Conservation (phyloP, 2,888 invertebrate species). For the Theodoxus fluviatilis region DNA sequence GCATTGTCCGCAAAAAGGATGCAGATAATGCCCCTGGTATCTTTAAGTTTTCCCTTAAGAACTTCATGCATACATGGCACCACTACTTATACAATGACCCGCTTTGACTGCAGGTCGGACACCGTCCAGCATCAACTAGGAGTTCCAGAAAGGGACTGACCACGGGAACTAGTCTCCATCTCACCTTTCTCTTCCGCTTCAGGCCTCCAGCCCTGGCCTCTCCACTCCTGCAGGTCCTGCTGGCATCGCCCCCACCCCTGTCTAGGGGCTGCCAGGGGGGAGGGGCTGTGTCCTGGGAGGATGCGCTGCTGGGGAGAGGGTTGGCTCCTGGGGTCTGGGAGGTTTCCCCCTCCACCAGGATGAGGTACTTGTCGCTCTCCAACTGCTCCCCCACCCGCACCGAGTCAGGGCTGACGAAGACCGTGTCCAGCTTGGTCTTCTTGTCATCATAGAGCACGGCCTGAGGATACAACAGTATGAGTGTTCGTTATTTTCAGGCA, state of each 20-base stretch:
- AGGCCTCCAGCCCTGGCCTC: constrained; percentile 28
- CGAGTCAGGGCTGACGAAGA: constrained; percentile 40
- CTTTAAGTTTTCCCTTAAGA: no score
- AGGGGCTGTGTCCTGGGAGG: not conserved
- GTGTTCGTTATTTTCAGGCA: no score
- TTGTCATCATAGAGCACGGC: constrained; percentile 49
- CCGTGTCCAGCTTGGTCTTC: constrained; percentile 41
- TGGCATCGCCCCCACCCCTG: no score
- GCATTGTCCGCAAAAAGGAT: no score
- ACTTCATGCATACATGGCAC: no score
- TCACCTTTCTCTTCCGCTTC: constrained; percentile 35
- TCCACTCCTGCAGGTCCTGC: not conserved
- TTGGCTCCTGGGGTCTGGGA: constrained; percentile 32
- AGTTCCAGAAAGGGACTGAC: not conserved
- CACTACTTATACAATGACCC: no score
- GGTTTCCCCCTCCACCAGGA: constrained; percentile 43
- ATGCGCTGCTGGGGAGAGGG: not conserved
- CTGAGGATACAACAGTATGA: constrained; percentile 35
- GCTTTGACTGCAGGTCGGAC: no score
- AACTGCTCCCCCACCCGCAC: constrained; percentile 46
- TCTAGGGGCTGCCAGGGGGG: not conserved
- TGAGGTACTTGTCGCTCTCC: constrained; percentile 49
- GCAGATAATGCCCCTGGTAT: no score
- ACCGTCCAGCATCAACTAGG: no score
- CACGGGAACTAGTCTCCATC: not conserved